phyloP scores from a whole-genome alignment of 1,140 invertebrate genomes.

The Aphaenogaster floridana region DNA sequence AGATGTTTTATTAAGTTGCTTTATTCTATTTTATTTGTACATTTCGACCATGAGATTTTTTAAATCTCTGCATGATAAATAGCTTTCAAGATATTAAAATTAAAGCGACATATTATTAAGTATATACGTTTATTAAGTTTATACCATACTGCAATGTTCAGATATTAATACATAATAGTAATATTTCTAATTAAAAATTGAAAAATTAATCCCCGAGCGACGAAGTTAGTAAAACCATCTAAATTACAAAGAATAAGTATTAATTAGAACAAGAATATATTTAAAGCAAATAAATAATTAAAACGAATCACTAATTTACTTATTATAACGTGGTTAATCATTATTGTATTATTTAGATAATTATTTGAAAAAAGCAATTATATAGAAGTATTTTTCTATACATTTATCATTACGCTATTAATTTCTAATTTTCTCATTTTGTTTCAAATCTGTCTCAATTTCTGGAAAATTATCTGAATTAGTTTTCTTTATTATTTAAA shows the following conservation, averaged over 20 bases:
- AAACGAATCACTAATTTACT: not conserved
- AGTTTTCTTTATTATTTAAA: not conserved
- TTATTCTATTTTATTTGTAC: not conserved
- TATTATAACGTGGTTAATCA: not conserved
- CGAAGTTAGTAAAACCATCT: not conserved
- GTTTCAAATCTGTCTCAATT: not conserved
- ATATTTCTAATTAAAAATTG: not conserved
- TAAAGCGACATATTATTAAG: not conserved
- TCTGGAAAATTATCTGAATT: not conserved
- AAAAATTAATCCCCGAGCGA: not conserved
- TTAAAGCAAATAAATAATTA: not conserved
- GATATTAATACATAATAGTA: not conserved
- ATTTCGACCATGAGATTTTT: not conserved
- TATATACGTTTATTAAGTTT: not conserved
- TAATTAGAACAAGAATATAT: not conserved
- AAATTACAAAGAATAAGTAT: not conserved
- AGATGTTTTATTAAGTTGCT: not conserved
- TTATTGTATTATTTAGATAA: not conserved
- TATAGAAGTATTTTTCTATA: not conserved
- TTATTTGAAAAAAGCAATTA: not conserved
- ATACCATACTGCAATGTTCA: not conserved
- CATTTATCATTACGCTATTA: not conserved
- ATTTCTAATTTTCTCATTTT: constrained; percentile 1
- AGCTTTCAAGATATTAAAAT: not conserved
- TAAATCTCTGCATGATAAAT: not conserved